Conservation (phyloP, 1,140 invertebrate species). For the Oscheius sp. region DNA sequence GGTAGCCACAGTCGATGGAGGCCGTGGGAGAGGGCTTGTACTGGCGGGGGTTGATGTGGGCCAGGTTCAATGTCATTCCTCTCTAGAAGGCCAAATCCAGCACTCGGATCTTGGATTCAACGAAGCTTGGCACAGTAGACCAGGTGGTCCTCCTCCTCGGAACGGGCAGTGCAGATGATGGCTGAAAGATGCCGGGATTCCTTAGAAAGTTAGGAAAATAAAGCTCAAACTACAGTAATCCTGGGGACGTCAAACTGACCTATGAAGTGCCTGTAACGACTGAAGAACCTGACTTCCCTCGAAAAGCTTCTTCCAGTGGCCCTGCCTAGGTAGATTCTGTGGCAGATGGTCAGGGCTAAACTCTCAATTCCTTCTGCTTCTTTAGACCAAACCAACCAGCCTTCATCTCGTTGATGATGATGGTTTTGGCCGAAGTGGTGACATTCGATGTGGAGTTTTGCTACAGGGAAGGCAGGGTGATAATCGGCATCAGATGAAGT, state of each 20-base stretch:
- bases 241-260: conserved; percentile 9
- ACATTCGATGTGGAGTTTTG: conserved; percentile 99
- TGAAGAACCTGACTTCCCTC: conserved; percentile 88
- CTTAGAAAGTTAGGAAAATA: not conserved
- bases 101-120: conserved; percentile 92
- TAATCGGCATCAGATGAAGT: conserved; percentile 94
- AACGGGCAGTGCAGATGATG: conserved; percentile 41
- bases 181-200: not conserved
- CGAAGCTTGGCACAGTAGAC: conserved; percentile 76
- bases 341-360: conserved; percentile 63
- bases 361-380: not conserved
- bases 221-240: not conserved
- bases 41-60: conserved; percentile 89
- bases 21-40: conserved; percentile 66
- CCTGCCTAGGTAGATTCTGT: conserved; percentile 81
- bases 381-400: not conserved
- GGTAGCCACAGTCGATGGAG: not conserved
- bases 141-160: conserved; percentile 49
- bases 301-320: conserved; percentile 88
- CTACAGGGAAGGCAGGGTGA: conserved; percentile 97
- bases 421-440: conserved; percentile 81
- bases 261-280: conserved; percentile 76
- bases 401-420: conserved; percentile 89
- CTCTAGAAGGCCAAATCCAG: conserved; percentile 86
- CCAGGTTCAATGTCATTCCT: conserved; percentile 83